Evolutionary conservation across 2,888 invertebrate genomes (phyloP).

Genomic region (Temnothorax unifasciatus): DNA sequence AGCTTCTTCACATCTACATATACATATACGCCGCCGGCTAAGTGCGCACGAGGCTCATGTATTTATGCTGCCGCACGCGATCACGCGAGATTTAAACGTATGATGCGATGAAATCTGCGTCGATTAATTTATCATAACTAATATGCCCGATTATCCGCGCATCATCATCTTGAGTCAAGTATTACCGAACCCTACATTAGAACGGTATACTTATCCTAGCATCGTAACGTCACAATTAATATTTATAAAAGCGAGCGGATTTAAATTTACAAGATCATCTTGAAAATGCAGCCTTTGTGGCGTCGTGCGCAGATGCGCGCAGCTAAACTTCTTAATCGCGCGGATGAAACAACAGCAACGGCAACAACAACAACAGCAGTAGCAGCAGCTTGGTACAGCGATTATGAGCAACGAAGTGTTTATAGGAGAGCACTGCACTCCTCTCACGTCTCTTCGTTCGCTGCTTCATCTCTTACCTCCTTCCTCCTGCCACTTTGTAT

Average conservation of each 20-base stretch:
- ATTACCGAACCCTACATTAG: background rate
- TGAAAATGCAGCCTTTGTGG: constrained; percentile 9
- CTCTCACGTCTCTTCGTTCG: constrained; percentile 22
- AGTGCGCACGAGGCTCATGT: constrained; percentile 50
- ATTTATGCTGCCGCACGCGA: constrained; percentile 21
- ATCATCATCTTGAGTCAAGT: background rate
- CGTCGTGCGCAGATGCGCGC: constrained; percentile 14
- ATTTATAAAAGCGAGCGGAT: background rate
- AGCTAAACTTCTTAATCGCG: constrained; percentile 43
- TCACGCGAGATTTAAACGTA: constrained; percentile 1
- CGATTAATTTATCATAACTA: constrained; percentile 17
- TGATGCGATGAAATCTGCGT: background rate
- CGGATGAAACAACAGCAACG: constrained; percentile 28
- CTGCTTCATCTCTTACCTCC: constrained; percentile 1
- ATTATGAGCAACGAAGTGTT: constrained; percentile 74
- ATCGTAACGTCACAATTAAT: background rate
- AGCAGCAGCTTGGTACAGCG: constrained; percentile 42
- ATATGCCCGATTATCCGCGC: background rate
- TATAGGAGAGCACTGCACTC: constrained; percentile 72
- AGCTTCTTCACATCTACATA: constrained; percentile 61
- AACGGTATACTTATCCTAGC: background rate
- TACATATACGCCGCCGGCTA: constrained; percentile 54
- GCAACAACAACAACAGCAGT: background rate
- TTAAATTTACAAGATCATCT: constrained; percentile 13
- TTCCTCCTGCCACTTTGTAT: background rate